phyloP scores from a whole-genome alignment of 2,113 vertebrate species.

The Hemicordylus capensis region DNA sequence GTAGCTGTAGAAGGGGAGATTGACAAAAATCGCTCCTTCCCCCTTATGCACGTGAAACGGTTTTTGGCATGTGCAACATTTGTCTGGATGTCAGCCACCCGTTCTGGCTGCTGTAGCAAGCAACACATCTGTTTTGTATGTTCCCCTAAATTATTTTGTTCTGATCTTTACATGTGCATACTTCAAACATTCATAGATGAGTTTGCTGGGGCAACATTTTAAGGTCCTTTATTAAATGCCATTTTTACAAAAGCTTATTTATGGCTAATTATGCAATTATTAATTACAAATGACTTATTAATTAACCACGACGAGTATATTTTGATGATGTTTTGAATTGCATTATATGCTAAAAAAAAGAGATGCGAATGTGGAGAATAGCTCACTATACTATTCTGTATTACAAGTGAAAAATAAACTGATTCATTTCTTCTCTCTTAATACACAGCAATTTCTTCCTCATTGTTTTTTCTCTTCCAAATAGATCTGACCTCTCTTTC shows the following conservation, averaged over 20 bases:
- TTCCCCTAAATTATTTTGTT: background rate
- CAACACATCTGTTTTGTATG: background rate
- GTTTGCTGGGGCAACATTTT: background rate
- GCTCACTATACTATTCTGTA: background rate
- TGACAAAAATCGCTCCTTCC: no score
- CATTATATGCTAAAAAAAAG: background rate
- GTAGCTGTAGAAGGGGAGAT: no score
- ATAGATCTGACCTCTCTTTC: constrained; percentile 53
- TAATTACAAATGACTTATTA: background rate
- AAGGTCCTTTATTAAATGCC: background rate
- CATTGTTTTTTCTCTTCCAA: constrained; percentile 61
- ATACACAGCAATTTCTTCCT: constrained; percentile 43
- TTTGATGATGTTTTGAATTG: background rate
- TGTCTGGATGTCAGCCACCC: no score
- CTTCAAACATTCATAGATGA: background rate
- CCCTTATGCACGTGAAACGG: no score
- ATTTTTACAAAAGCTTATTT: no score
- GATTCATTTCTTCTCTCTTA: constrained; percentile 39
- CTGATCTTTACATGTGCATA: background rate
- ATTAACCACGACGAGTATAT: background rate
- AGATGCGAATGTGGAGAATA: background rate
- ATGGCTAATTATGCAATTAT: no score
- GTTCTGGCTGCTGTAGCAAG: background rate
- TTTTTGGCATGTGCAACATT: no score
- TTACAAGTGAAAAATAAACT: constrained; percentile 48